These are phyloP conservation scores for Cettia cetti DNA, from an alignment of 2,113 vertebrate genomes.

Conservation along the genomic window DNA sequence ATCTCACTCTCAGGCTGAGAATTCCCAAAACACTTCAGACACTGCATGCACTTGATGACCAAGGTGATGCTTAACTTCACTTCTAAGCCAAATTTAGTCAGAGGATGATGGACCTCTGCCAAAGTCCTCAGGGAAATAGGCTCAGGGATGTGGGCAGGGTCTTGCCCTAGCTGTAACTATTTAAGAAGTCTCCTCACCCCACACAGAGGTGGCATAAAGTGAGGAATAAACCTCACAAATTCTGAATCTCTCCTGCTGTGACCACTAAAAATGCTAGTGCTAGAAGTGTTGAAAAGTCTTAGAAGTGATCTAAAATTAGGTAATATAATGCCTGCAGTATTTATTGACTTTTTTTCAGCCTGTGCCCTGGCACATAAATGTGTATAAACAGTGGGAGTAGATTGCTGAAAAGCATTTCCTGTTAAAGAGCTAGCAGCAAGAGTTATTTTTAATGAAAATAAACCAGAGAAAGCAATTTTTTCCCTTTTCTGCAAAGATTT, in stretches of 20 bases:
- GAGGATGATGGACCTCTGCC: neutral
- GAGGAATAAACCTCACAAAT: neutral
- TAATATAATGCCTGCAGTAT: neutral
- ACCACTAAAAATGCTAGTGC: neutral
- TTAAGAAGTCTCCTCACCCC: neutral
- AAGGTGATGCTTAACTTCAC: neutral
- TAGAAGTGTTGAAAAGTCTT: neutral
- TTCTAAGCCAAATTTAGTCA: neutral
- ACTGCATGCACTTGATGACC: neutral
- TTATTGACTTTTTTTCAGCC: conserved; percentile 5
- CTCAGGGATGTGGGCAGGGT: neutral
- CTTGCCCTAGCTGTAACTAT: neutral
- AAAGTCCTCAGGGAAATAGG: neutral
- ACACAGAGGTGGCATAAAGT: neutral
- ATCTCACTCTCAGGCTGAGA: neutral
- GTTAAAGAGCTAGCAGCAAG: neutral
- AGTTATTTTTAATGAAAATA: neutral
- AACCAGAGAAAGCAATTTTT: neutral
- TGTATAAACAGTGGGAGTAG: neutral
- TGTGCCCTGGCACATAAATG: neutral
- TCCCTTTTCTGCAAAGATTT: neutral
- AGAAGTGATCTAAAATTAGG: neutral
- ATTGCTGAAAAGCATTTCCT: conserved; percentile 8
- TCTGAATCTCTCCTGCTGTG: neutral
- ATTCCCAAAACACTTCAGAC: neutral